These are phyloP conservation scores for Bombus sibiricus DNA, from an alignment of 1,140 invertebrate species.

Conservation along the genomic window DNA sequence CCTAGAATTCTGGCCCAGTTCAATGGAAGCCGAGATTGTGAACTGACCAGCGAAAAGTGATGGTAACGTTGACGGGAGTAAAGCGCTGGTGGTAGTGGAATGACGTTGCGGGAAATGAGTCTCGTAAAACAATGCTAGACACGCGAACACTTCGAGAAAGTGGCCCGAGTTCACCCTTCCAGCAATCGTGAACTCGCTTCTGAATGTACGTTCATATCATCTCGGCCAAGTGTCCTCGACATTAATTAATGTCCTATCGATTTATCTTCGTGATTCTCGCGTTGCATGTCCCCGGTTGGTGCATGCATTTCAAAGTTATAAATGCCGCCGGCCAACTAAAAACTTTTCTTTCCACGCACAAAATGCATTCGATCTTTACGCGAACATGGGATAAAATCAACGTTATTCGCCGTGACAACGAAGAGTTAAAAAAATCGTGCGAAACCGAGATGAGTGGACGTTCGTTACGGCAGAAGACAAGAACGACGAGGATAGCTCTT, in stretches of 20 bases:
- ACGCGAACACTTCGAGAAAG: slow-evolving; percentile 70
- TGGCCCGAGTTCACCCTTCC: slow-evolving; percentile 47
- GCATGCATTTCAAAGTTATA: slow-evolving; percentile 4
- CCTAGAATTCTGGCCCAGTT: slow-evolving; percentile 58
- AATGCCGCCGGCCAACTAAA: not conserved
- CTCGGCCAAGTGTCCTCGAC: slow-evolving; percentile 44
- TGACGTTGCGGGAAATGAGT: slow-evolving; percentile 78
- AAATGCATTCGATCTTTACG: not conserved
- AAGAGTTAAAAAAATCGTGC: not conserved
- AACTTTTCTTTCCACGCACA: slow-evolving; percentile 13
- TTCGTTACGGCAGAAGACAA: slow-evolving; percentile 47
- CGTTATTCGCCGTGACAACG: not conserved
- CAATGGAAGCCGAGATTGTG: slow-evolving; percentile 47
- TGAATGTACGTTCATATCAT: slow-evolving; percentile 47
- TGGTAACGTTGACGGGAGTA: slow-evolving; percentile 51
- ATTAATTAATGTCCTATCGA: slow-evolving; percentile 47
- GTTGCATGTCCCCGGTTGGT: not conserved
- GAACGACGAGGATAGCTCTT: slow-evolving; percentile 65
- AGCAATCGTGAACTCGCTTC: slow-evolving; percentile 47
- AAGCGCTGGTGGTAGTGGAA: slow-evolving; percentile 64
- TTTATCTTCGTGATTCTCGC: slow-evolving; percentile 27
- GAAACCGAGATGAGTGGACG: not conserved
- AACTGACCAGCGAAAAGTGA: slow-evolving; percentile 50
- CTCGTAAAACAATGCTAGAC: slow-evolving; percentile 76
- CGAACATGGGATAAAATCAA: not conserved